Conservation (phyloP, 35 echinoderm and acorn worm genomes). For the Heliocidaris erythrogramma region DNA sequence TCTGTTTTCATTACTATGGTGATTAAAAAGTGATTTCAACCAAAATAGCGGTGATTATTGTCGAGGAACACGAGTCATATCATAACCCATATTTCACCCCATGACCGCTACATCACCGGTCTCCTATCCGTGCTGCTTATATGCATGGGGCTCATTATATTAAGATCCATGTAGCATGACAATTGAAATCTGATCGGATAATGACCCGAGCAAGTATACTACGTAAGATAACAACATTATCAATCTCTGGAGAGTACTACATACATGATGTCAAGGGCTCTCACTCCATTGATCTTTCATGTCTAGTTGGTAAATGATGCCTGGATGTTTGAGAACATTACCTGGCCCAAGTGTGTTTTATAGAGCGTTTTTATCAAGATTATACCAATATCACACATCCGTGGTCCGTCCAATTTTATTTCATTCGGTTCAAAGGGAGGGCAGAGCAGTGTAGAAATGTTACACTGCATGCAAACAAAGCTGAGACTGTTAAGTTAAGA, state of each 20-base stretch:
- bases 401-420: no score
- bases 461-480: no score
- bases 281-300: not conserved
- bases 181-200: not conserved
- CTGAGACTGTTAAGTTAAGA: no score
- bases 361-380: no score
- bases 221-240: not conserved
- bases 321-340: not conserved
- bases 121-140: not conserved
- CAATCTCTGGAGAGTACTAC: not conserved
- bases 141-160: not conserved
- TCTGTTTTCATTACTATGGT: slow-evolving; percentile 1
- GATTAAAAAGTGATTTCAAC: not conserved
- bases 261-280: not conserved
- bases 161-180: not conserved
- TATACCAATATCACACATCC: no score
- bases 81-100: not conserved
- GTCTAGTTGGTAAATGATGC: not conserved
- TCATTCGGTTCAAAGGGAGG: no score
- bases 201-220: not conserved
- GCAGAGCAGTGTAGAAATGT: no score
- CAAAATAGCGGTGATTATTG: not conserved
- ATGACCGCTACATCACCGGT: not conserved
- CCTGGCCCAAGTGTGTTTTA: not conserved
- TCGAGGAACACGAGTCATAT: not conserved